Percentiles rank a stretch among this genome's conserved stretches.
These are phyloP conservation scores for Bradysia coprophila DNA, from an alignment of 1,140 invertebrate species.

Conservation along the genomic window DNA sequence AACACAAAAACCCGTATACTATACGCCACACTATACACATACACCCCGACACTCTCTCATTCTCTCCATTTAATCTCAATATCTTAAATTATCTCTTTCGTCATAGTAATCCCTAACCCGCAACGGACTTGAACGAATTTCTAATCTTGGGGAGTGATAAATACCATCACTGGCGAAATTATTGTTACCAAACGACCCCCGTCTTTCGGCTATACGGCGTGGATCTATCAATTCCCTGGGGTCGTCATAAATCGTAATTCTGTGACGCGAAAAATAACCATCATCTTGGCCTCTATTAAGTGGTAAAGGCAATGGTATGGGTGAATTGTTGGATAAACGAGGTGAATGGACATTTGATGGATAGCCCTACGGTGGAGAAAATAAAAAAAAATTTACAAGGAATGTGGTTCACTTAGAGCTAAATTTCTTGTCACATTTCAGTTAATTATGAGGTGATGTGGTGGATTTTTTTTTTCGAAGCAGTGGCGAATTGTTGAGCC, in stretches of 20 bases:
- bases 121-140: background rate
- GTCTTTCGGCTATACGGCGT: background rate
- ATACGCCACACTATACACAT: no score
- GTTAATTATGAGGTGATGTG: no score
- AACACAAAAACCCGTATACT: no score
- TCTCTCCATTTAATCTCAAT: background rate
- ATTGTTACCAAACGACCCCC: background rate
- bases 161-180: background rate
- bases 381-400: no score
- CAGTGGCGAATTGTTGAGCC: no score
- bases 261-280: background rate
- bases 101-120: background rate
- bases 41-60: no score
- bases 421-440: no score
- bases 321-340: background rate
- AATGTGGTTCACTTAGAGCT: no score
- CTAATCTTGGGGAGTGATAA: background rate
- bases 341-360: background rate
- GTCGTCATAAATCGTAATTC: slow-evolving; percentile 4
- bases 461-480: no score
- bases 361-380: no score
- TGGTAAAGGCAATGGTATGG: background rate
- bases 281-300: background rate
- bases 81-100: background rate
- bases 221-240: slow-evolving; percentile 3